phyloP scores from a whole-genome alignment of 2,113 vertebrate species.

The Cygnus buccinator region DNA sequence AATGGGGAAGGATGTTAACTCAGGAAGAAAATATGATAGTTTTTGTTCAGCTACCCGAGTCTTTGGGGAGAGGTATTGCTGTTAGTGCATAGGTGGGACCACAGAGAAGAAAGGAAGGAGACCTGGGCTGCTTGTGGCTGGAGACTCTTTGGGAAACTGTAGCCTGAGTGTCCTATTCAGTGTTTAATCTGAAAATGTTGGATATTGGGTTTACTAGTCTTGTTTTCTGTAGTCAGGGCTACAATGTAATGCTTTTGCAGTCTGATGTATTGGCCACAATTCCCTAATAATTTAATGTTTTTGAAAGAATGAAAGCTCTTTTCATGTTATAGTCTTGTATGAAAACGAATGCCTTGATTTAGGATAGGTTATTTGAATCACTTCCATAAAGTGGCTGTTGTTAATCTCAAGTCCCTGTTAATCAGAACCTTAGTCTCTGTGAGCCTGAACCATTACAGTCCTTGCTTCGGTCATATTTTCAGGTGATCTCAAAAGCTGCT shows the following conservation, averaged over 20 bases:
- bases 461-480: not conserved
- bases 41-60: not conserved
- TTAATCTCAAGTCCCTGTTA: not conserved
- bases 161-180: not conserved
- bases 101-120: not conserved
- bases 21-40: not conserved
- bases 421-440: not conserved
- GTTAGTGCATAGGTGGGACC: not conserved
- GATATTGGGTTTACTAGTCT: not conserved
- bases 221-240: not conserved
- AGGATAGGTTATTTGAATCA: not conserved
- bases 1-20: not conserved
- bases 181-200: not conserved
- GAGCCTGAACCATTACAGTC: not conserved
- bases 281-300: not conserved
- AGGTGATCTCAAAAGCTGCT: not conserved
- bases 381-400: not conserved
- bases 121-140: not conserved
- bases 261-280: not conserved
- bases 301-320: not conserved
- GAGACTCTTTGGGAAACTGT: not conserved
- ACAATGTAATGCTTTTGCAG: not conserved
- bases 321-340: not conserved
- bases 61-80: not conserved
- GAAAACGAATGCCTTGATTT: not conserved